Evolutionary conservation across 2,797 vertebrate genomes (phyloP).

Genomic region (Anomalospiza imberbis): DNA sequence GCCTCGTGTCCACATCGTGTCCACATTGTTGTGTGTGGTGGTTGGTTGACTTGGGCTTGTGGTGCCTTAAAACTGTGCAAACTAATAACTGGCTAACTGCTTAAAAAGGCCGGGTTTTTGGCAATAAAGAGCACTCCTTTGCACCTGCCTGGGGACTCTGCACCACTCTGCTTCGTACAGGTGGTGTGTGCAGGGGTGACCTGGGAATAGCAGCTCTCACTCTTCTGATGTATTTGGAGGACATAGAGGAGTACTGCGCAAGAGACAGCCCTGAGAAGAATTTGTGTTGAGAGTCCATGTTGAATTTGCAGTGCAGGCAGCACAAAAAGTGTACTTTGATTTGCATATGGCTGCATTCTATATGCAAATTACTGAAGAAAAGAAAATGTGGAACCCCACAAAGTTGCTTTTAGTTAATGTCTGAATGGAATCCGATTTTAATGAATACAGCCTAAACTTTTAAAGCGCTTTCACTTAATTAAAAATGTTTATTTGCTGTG

Average conservation of each 20-base stretch:
- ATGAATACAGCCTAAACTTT: conserved; percentile 30
- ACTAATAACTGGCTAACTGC: background rate
- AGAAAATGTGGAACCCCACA: background rate
- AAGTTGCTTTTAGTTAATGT: background rate
- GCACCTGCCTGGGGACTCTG: background rate
- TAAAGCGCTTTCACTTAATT: conserved; percentile 37
- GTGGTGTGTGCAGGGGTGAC: no score
- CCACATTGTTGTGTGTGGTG: rapidly evolving
- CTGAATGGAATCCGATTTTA: conserved; percentile 19
- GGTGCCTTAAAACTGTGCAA: background rate
- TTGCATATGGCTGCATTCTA: conserved; percentile 40
- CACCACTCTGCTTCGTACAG: rapidly evolving
- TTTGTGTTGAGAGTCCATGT: background rate
- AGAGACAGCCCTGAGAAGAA: background rate
- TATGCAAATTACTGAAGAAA: background rate
- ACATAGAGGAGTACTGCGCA: rapidly evolving
- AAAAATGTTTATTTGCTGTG: conserved; percentile 39
- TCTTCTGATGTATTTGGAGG: background rate
- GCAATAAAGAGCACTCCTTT: background rate
- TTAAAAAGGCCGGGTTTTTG: background rate
- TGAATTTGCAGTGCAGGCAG: background rate
- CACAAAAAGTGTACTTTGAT: background rate
- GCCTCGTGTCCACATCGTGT: rapidly evolving
- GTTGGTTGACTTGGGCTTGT: background rate
- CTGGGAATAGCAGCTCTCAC: background rate